Base-by-base conservation (phyloP, 2,888 invertebrate species). In the Anoplius nigerrimus region DNA sequence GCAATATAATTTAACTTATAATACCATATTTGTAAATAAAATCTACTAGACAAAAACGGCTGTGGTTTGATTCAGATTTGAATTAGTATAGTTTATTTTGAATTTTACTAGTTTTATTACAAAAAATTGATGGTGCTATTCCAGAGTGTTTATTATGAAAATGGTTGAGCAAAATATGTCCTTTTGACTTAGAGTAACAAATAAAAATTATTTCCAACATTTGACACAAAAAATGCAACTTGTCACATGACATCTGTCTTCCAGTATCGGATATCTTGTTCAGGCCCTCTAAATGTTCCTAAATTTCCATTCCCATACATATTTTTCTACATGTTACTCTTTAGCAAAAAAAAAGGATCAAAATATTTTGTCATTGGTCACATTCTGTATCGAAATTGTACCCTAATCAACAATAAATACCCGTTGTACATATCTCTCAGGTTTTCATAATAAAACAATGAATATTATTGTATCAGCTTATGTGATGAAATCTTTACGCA, bases 1-100 rank as follows among this genome's bases (percentile, higher is more conserved):
- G 92, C 93, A 62, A 91, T 94, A 72, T 94, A 34, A 13, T 34
- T 6, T 34, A 58, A 43, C 16, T 1, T 54, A 15, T 54, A 16
- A 56, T 51, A 27, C 18, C 22, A 54, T 42, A 34, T 24, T 24
- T 43, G 21, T 56, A 21, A 45, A 45, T 63, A 64, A 20, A 54
- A 57, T 62, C 18, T 51, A 5, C n/a, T 8, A 16, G 59, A 27
- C 45, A 48, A 42, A 58, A 8, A 24, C 22, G 18, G 52, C 34
- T 21, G 18, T 27, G 18, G 57, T 53, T 43, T 34, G 16, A 55
- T 52, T 52, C 58, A 21, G 11, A 15, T 66, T 48, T 53, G 24
- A 59, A 62, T 56, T 24, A 58, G 52, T 62, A 24, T 34, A 16
- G 27, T 54, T 59, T 56, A 48, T 68, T 65, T 60, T 11, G n/a